These are phyloP conservation scores for Zosterops japonicus DNA, from an alignment of 2,113 vertebrate species.

Conservation along the genomic window DNA sequence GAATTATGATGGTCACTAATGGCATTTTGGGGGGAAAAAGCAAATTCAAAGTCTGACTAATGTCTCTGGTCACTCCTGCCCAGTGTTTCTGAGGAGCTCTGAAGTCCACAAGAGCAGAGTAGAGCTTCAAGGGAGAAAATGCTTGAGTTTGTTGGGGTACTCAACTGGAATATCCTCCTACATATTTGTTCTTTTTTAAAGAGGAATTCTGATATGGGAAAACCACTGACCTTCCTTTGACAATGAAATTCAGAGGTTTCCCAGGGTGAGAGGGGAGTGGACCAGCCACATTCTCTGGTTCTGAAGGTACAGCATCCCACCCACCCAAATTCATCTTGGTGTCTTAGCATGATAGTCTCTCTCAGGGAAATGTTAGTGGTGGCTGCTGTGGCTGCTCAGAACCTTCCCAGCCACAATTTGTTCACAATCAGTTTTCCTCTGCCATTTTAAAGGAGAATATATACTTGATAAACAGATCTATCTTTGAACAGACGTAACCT, in stretches of 20 bases:
- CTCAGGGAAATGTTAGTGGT: neutral
- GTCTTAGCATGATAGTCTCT: neutral
- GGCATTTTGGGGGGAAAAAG: constrained; percentile 27
- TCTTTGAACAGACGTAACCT: constrained; percentile 10
- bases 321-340: neutral
- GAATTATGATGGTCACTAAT: constrained; percentile 36
- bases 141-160: neutral
- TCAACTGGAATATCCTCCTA: neutral
- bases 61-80: neutral
- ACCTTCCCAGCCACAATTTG: neutral
- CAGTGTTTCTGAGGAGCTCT: neutral
- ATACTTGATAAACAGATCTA: neutral
- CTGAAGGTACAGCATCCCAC: neutral
- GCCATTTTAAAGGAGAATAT: neutral
- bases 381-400: neutral
- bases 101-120: neutral
- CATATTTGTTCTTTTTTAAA: neutral
- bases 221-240: neutral
- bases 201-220: neutral
- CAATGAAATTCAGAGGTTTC: neutral
- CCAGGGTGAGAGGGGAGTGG: neutral
- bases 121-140: neutral
- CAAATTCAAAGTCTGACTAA: constrained; percentile 17
- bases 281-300: neutral
- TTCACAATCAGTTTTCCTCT: neutral